Evolutionary conservation across 2,888 invertebrate species (phyloP), one percentile per base, ranked within the genome.

Genomic region (Macrosiphum euphorbiae): DNA sequence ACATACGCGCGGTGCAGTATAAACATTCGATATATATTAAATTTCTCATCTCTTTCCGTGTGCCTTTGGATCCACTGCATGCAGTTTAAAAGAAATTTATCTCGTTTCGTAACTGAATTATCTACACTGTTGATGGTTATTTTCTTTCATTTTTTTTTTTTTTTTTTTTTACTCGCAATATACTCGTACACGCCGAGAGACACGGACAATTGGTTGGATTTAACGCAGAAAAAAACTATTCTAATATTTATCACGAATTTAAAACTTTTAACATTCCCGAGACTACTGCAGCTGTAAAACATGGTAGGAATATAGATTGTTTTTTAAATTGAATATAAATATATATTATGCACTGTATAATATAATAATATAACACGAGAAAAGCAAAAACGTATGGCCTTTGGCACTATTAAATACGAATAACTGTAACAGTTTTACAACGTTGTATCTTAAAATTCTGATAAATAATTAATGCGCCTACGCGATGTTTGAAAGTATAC

Each of bases 251-350:
- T 89, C 20, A 35, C 20, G 28, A 13, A 47, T 28, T n/a, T 28
- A 28, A 44, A 61, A 61, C 16, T 44, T 61, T 44, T 44, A 85
- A 61, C 58, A 58, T 55, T 88, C 41, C 44, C 58, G 16, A 89
- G n/a, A 61, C 44, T 28, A 61, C 44, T 28, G 28, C 28, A 28
- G 28, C 88, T 16, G 35, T 78, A n/a, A 16, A 58, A 89, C 88
- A 44, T 58, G 44, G 58, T 20, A 61, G 1, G 89, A 61, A 89
- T 89, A 89, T 44, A 89, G 44, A 89, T 89, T 89, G 89, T 61
- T 58, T 61, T 89, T 89, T 52, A 78, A 78, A 78, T 78, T 78
- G 78, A 78, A 78, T 78, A 78, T 35, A 35, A 78, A 35, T 41
- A 41, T 78, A 78, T 78, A 78, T 78, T 78, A 78, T 78, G 35